Conservation (phyloP, 2,888 invertebrate species). For the Trissolcus brochymenae region DNA sequence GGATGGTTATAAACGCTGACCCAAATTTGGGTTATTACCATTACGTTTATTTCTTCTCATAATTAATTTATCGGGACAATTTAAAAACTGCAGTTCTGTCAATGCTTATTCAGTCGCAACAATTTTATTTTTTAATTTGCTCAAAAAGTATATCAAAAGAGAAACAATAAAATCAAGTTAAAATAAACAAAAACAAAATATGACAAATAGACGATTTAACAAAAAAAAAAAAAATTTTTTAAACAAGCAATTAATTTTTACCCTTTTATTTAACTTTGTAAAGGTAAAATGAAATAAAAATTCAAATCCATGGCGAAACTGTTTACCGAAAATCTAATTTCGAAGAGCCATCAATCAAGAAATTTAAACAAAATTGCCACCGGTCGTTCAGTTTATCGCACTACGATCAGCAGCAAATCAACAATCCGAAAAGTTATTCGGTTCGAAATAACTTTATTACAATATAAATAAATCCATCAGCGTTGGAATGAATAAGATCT, state of each 20-base stretch:
- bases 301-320: no score
- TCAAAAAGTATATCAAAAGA: no score
- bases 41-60: conserved; percentile 1
- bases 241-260: no score
- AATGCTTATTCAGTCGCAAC: no score
- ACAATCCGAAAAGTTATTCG: background rate
- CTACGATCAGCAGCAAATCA: background rate
- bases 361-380: conserved; percentile 2
- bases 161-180: no score
- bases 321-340: background rate
- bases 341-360: conserved; percentile 5
- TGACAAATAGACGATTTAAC: no score
- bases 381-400: background rate
- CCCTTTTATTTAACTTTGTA: no score
- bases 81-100: no score
- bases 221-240: no score
- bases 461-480: conserved; percentile 9
- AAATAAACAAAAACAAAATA: no score
- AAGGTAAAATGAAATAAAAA: no score
- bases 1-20: conserved; percentile 17
- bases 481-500: background rate
- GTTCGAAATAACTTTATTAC: conserved; percentile 9
- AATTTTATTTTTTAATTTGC: no score
- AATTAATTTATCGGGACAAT: conserved; percentile 5
- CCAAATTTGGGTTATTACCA: conserved; percentile 17